Percentiles rank a stretch among this genome's conserved stretches.
Evolutionary conservation across 2,888 invertebrate genomes (phyloP).

Genomic region (Hirtodrosophila confusa): DNA sequence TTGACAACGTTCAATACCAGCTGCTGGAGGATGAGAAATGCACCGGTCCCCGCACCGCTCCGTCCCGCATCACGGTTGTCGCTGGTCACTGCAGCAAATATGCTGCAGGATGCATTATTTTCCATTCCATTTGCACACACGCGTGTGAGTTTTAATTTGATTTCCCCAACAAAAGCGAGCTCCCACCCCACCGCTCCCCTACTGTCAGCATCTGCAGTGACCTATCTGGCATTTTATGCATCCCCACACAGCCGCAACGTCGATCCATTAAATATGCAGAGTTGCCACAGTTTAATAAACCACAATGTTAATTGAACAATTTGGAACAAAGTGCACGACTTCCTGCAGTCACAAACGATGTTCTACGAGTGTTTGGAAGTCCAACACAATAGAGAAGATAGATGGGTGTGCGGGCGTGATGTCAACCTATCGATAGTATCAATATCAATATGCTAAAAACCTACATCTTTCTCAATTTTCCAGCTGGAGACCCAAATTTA

Average conservation of each 20-base stretch:
- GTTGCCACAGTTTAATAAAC: slow-evolving; percentile 43
- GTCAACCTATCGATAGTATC: too few species aligned
- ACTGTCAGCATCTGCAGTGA: background rate
- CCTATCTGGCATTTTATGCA: slow-evolving; percentile 34
- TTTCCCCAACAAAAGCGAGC: slow-evolving; percentile 20
- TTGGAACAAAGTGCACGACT: slow-evolving; percentile 17
- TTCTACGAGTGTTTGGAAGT: too few species aligned
- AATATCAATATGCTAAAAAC: too few species aligned
- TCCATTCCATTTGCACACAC: background rate
- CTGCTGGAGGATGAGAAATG: too few species aligned
- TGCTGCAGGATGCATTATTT: slow-evolving; percentile 20
- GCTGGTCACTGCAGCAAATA: slow-evolving; percentile 9
- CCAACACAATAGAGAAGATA: too few species aligned
- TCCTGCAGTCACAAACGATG: background rate
- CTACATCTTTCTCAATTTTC: too few species aligned
- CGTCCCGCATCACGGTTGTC: background rate
- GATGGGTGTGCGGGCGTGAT: too few species aligned
- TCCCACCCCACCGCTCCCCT: background rate
- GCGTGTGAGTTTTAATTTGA: slow-evolving; percentile 38
- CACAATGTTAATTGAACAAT: slow-evolving; percentile 62
- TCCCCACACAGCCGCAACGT: slow-evolving; percentile 28
- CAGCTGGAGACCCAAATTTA: too few species aligned
- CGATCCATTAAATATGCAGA: slow-evolving; percentile 59
- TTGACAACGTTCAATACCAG: too few species aligned
- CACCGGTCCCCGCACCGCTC: too few species aligned